Conservation (phyloP, 2,113 vertebrate species). For the Ciconia boyciana region DNA sequence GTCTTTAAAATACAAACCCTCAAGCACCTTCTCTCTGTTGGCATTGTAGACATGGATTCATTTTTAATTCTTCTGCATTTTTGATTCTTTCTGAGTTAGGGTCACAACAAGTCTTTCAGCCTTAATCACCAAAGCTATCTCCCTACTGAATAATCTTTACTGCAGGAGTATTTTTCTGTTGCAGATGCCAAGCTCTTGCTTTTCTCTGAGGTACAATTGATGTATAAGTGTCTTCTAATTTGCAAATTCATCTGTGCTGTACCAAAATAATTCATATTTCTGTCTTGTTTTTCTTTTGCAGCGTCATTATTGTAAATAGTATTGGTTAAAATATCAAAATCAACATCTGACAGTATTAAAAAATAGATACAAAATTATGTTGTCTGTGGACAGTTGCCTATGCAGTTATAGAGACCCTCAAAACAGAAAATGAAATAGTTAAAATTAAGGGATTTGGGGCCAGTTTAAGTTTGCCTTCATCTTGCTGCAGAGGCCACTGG, state of each 20-base stretch:
- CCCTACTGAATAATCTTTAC: background rate
- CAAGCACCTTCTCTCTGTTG: background rate
- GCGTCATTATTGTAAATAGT: background rate
- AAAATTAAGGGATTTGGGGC: background rate
- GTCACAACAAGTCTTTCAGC: background rate
- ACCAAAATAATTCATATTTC: background rate
- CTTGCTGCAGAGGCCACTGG: background rate
- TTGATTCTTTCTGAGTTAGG: background rate
- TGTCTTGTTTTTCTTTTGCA: background rate
- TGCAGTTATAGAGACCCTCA: background rate
- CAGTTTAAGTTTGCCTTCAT: background rate
- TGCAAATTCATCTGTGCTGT: background rate
- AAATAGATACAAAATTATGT: background rate
- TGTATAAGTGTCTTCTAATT: background rate
- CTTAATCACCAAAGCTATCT: background rate
- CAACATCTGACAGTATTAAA: background rate
- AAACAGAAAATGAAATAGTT: background rate
- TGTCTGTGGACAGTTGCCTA: background rate
- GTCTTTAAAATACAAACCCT: background rate
- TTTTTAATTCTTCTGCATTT: background rate
- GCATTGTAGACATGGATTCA: background rate
- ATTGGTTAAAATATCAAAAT: background rate
- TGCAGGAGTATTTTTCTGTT: background rate
- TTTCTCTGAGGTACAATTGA: background rate
- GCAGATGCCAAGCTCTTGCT: background rate